A percentile compares a stretch with the other conserved stretches of the same genome.
These are phyloP conservation scores for Meriones unguiculatus DNA, from an alignment of 2,113 vertebrate species.

Conservation along the genomic window DNA sequence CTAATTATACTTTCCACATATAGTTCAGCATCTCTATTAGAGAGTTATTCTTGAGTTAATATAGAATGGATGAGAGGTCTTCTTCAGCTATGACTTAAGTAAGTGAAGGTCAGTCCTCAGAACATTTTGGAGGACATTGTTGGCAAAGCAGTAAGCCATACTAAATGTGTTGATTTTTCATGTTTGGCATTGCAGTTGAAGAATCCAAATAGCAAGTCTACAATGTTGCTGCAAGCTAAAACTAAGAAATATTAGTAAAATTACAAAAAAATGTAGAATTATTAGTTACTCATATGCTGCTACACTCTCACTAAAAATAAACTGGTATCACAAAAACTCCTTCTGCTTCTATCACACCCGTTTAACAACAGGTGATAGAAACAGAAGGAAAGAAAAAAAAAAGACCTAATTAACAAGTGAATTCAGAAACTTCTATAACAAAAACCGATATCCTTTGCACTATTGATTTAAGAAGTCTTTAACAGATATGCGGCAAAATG, in stretches of 20 bases:
- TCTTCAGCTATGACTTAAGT: background rate
- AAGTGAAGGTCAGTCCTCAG: background rate
- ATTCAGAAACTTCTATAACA: background rate
- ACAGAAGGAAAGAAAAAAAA: background rate
- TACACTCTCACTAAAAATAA: background rate
- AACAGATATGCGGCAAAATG: background rate
- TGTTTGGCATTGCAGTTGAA: background rate
- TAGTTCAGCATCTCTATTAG: background rate
- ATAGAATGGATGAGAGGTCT: background rate
- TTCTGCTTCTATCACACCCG: background rate
- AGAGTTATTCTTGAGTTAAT: background rate
- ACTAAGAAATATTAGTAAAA: background rate
- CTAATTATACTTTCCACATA: background rate
- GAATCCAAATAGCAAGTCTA: background rate
- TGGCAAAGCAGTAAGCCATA: background rate
- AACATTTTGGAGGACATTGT: background rate
- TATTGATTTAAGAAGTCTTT: background rate
- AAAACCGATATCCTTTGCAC: background rate
- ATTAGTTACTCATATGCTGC: background rate
- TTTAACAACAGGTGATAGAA: background rate
- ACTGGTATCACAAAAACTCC: background rate
- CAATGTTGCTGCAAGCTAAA: background rate
- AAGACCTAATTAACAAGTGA: background rate
- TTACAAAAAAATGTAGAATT: background rate
- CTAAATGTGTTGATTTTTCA: background rate